A percentile compares a stretch with the other conserved stretches of the same genome.
These are phyloP conservation scores for Brachypodius melanocephalos DNA, from an alignment of 2,113 vertebrate genomes.

Conservation along the genomic window DNA sequence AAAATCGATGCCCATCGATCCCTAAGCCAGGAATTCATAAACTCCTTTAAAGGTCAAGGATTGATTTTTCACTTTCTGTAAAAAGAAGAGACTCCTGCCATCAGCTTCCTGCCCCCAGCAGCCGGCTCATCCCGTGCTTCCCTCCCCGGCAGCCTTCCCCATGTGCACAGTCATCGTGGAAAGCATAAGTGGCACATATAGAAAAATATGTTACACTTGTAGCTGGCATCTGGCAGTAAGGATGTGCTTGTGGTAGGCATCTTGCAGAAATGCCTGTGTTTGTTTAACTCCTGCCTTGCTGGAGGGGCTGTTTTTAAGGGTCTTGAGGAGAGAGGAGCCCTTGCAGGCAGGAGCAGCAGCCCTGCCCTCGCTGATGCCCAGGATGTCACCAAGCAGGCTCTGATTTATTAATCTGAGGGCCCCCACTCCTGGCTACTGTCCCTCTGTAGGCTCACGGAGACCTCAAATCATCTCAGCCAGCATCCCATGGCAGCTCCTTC, in stretches of 20 bases:
- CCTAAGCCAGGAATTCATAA: constrained; percentile 78
- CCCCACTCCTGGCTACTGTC: fast-evolving
- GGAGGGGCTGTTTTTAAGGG: not conserved
- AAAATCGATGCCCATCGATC: constrained; percentile 78
- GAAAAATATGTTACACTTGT: not conserved
- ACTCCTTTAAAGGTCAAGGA: constrained; percentile 81
- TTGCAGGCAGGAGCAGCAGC: not conserved
- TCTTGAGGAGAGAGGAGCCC: not conserved
- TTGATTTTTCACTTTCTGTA: constrained; percentile 74
- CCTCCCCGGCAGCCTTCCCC: not conserved
- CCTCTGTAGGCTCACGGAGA: not conserved
- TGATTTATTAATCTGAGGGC: not conserved
- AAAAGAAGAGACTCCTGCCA: constrained; percentile 64
- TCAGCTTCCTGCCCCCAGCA: not conserved
- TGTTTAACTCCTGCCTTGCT: not conserved
- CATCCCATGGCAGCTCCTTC: not conserved
- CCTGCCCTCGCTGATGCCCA: too few relatives aligned
- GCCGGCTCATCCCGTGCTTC: not conserved
- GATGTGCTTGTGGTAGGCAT: not conserved
- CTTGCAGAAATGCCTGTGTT: not conserved
- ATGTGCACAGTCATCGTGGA: fast-evolving
- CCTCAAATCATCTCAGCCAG: not conserved
- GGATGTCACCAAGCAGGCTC: not conserved
- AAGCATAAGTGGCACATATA: fast-evolving
- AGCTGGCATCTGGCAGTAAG: not conserved